Conservation (phyloP, 2,888 invertebrate species). For the Drosophila algonquin region DNA sequence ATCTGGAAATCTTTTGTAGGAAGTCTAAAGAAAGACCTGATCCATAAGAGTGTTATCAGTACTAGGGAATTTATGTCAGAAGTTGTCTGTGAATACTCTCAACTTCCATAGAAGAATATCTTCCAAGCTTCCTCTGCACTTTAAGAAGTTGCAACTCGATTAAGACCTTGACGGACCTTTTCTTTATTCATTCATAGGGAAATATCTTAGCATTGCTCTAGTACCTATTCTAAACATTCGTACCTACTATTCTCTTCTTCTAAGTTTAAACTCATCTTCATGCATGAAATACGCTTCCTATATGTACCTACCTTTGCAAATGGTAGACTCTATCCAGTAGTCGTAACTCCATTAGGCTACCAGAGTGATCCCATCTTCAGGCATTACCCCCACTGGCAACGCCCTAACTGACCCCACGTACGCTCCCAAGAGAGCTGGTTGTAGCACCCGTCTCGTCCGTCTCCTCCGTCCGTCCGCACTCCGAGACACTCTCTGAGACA, state of each 20-base stretch:
- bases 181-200: too few species aligned
- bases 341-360: constrained; percentile 38
- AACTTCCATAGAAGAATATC: too few species aligned
- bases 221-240: too few species aligned
- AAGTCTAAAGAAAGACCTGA: neutral
- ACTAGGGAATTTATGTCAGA: neutral
- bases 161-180: too few species aligned
- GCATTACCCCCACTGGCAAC: constrained; percentile 46
- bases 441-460: constrained; percentile 5
- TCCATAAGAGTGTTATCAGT: neutral
- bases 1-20: neutral
- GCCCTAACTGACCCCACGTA: constrained; percentile 73
- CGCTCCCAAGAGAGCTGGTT: constrained; percentile 51
- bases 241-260: neutral
- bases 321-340: constrained; percentile 25
- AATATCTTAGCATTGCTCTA: too few species aligned
- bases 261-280: neutral
- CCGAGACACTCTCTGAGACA: constrained; percentile 51
- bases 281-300: neutral
- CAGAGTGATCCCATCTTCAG: constrained; percentile 39
- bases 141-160: too few species aligned
- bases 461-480: constrained; percentile 2
- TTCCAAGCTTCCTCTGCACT: too few species aligned
- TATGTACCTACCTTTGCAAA: neutral
- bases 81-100: too few species aligned